phyloP scores from a whole-genome alignment of 2,797 vertebrate genomes.

The Amniataba percoides region DNA sequence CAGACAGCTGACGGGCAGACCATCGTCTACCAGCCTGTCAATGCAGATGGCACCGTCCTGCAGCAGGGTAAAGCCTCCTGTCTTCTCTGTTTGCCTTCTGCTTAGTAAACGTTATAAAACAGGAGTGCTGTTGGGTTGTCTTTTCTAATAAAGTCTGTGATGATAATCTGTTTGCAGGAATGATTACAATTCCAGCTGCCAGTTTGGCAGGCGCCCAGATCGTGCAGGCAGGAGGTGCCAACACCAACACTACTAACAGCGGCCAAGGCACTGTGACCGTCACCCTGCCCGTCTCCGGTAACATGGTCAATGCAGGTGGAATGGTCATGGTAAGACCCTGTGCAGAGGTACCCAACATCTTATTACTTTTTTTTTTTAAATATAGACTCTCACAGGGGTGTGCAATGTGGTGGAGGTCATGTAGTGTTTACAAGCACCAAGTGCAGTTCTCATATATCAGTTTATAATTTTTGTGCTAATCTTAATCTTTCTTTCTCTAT shows the following conservation, averaged over 20 bases:
- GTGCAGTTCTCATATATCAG: background rate
- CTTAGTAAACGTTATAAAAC: constrained; percentile 13
- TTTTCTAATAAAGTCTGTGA: constrained; percentile 25
- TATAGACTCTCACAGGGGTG: constrained; percentile 40
- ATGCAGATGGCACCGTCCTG: constrained; percentile 96
- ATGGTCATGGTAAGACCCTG: constrained; percentile 97
- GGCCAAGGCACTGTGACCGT: constrained; percentile 98
- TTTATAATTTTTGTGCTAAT: background rate
- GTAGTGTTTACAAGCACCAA: constrained; percentile 6
- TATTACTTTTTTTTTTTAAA: constrained; percentile 48
- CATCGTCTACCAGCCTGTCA: constrained; percentile 99
- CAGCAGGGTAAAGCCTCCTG: constrained; percentile 91
- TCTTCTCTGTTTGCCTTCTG: constrained; percentile 12
- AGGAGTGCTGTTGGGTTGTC: constrained; percentile 6
- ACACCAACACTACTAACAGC: constrained; percentile 95
- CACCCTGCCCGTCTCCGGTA: constrained; percentile 93
- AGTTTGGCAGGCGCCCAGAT: constrained; percentile 98
- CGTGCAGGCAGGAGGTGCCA: constrained; percentile 92
- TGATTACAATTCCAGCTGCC: constrained; percentile 99
- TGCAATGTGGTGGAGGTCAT: constrained; percentile 49
- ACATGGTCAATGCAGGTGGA: constrained; percentile 97
- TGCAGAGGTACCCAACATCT: constrained; percentile 78
- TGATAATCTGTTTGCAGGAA: constrained; percentile 88
- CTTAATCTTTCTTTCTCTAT: background rate
- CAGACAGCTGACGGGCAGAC: constrained; percentile 99